A percentile compares a stretch with the other conserved stretches of the same genome.
Conservation (phyloP, 1,140 invertebrate species). For the Teleopsis dalmanni region DNA sequence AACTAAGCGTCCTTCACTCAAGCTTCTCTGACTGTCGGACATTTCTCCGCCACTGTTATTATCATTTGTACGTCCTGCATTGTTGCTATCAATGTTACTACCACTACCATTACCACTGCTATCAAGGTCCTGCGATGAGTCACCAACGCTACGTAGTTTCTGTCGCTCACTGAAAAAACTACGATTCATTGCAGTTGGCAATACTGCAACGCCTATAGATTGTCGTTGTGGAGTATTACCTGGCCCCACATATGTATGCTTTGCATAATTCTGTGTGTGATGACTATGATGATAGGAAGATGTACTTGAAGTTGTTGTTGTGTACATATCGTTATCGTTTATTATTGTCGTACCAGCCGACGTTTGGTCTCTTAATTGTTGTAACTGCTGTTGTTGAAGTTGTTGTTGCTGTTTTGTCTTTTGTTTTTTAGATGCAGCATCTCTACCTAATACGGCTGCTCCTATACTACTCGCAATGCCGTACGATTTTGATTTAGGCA, state of each 20-base stretch:
- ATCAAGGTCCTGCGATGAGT: conserved; percentile 34
- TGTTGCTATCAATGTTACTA: background rate
- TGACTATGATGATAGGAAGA: conserved; percentile 13
- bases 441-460: conserved; percentile 2
- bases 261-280: conserved; percentile 13
- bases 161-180: conserved; percentile 25
- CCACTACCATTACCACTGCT: conserved; percentile 14
- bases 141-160: conserved; percentile 31
- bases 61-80: background rate
- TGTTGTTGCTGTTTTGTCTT: conserved; percentile 12
- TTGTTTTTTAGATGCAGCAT: conserved; percentile 6
- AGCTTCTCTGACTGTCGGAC: conserved; percentile 38
- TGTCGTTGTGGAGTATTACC: conserved; percentile 12
- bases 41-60: conserved; percentile 24
- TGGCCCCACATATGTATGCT: conserved; percentile 19
- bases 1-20: conserved; percentile 38
- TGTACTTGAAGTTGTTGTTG: conserved; percentile 5
- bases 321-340: conserved; percentile 11
- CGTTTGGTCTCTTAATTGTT: conserved; percentile 8
- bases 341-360: background rate
- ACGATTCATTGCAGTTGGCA: conserved; percentile 26
- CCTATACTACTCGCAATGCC: conserved; percentile 5
- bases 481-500: conserved; percentile 40
- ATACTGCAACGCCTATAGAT: conserved; percentile 32
- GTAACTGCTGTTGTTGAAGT: conserved; percentile 10